These are phyloP conservation scores for Bradypodion ventrale DNA, from an alignment of 2,797 vertebrate genomes.

Conservation along the genomic window DNA sequence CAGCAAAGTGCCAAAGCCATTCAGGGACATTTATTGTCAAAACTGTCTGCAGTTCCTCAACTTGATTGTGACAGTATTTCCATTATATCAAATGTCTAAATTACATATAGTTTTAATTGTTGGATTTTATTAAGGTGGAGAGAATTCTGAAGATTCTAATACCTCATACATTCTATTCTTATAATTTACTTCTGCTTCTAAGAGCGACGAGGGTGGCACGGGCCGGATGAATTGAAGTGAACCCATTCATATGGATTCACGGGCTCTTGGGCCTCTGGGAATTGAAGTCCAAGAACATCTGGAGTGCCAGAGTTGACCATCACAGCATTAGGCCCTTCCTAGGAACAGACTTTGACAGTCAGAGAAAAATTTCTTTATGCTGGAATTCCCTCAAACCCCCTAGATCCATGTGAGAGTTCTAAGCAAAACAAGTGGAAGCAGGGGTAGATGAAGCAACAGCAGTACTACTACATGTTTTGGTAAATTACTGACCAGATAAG, in stretches of 20 bases:
- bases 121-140: not conserved
- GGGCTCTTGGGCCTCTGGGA: no score
- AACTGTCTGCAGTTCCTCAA: not conserved
- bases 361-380: not conserved
- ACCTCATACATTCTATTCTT: constrained; percentile 1
- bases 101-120: constrained; percentile 35
- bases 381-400: not conserved
- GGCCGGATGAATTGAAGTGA: no score
- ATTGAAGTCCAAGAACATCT: no score
- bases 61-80: constrained; percentile 28
- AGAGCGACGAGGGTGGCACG: no score
- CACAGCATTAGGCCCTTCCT: not conserved
- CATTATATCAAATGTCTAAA: constrained; percentile 32
- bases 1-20: constrained; percentile 2
- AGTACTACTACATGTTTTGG: no score
- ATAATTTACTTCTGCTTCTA: no score
- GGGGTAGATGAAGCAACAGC: not conserved
- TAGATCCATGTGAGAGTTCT: not conserved
- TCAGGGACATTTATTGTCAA: constrained; percentile 27
- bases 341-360: no score
- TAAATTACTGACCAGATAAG: not conserved
- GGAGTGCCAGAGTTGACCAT: no score
- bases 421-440: not conserved
- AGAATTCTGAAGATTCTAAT: constrained; percentile 13
- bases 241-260: no score